Evolutionary conservation across 30 jellyfish, hydroid and myxozoan genomes (phyloP).

Genomic region (Rhopilema esculentum): DNA sequence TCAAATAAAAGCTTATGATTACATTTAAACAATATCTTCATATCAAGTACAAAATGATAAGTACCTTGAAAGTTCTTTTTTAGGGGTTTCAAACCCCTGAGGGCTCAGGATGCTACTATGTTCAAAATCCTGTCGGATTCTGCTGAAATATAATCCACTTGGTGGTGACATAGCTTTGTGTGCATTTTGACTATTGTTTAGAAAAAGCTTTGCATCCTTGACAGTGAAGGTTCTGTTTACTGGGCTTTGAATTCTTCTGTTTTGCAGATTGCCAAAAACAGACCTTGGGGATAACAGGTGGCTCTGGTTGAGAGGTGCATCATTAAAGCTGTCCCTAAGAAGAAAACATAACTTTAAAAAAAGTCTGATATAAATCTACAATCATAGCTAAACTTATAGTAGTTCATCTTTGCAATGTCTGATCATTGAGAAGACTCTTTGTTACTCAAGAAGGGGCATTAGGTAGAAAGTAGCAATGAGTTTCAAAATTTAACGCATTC

Average conservation of each 20-base stretch:
- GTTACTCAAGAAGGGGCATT: too few relatives aligned
- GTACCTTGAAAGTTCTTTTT: not conserved
- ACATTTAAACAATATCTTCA: too few relatives aligned
- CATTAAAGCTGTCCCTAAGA: not conserved
- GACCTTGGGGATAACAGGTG: conserved; percentile 39
- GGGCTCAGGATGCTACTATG: not conserved
- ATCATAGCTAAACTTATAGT: not conserved
- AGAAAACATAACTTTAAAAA: not conserved
- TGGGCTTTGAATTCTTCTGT: conserved; percentile 24
- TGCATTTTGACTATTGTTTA: not conserved
- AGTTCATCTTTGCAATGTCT: too few relatives aligned
- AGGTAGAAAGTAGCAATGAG: too few relatives aligned
- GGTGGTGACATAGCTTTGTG: conserved; percentile 65
- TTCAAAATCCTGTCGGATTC: conserved; percentile 23
- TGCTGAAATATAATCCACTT: conserved; percentile 58
- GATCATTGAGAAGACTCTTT: too few relatives aligned
- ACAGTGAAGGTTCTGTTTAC: conserved; percentile 27
- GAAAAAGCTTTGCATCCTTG: conserved; percentile 4
- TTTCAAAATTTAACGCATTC: too few relatives aligned
- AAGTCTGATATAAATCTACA: not conserved
- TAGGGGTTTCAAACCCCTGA: not conserved
- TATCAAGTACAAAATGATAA: too few relatives aligned
- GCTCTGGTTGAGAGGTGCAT: not conserved
- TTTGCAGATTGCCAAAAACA: conserved; percentile 36
- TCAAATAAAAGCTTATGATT: too few relatives aligned